Conservation (phyloP, 2,113 vertebrate species). For the Paralichthys olivaceus region DNA sequence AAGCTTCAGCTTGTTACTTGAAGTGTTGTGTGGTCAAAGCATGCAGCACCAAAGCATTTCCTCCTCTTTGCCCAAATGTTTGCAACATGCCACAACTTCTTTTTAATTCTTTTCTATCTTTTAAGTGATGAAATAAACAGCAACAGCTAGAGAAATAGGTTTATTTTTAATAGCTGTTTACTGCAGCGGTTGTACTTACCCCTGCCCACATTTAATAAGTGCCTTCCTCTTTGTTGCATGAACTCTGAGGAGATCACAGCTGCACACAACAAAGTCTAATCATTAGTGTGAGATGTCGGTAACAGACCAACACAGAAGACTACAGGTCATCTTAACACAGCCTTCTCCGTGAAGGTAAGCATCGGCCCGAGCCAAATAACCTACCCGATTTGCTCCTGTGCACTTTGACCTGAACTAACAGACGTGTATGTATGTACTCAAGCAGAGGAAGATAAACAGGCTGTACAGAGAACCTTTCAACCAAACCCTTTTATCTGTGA, state of each 20-base stretch:
- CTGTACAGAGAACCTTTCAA: constrained; percentile 24
- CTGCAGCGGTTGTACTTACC: background rate
- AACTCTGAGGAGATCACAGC: constrained; percentile 30
- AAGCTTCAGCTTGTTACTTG: background rate
- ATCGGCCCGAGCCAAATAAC: constrained; percentile 44
- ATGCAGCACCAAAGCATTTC: background rate
- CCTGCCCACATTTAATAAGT: constrained; percentile 48
- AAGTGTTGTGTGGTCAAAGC: too few relatives aligned
- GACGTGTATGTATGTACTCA: constrained; percentile 48
- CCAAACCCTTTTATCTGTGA: constrained; percentile 16
- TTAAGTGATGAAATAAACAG: background rate
- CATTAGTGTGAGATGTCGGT: constrained; percentile 46
- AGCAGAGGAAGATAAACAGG: constrained; percentile 23
- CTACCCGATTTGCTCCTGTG: constrained; percentile 37
- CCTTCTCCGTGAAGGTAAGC: constrained; percentile 50
- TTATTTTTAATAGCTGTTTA: background rate
- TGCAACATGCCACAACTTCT: background rate
- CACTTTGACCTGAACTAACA: constrained; percentile 59
- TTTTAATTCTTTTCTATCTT: background rate
- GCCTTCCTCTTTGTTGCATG: constrained; percentile 44
- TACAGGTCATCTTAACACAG: constrained; percentile 36
- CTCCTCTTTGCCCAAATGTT: background rate
- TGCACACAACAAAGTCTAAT: constrained; percentile 18
- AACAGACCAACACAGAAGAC: constrained; percentile 32
- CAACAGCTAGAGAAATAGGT: background rate